Base-by-base conservation (phyloP, 2,888 invertebrate species). In the Coelinius sp. region DNA sequence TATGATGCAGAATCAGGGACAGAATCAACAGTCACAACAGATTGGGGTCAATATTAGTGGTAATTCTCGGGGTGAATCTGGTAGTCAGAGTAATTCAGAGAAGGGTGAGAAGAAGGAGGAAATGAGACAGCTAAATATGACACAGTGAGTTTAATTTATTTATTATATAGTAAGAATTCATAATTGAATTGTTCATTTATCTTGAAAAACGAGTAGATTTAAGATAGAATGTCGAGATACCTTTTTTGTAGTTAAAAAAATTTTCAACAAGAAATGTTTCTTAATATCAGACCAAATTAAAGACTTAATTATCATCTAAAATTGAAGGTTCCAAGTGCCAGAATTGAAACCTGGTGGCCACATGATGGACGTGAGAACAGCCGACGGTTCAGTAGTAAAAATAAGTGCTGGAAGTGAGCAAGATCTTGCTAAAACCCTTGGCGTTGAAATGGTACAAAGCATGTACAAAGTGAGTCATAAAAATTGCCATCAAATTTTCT, bases 381-480 rank as follows among this genome's bases (percentile, higher is more conserved):
- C 90, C 0, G 94, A 94, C 84, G 94, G 94, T 5, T 92, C 92
- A 14, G 92, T 94, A 2, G 92, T 94, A 20, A 94, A 94, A 88
- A 93, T 94, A 78, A 92, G 93, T 25, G 91, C 92, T 0, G 92
- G 92, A 17, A 90, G 89, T 76, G 91, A 91, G 72, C 91, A 91
- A 81, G 91, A 91, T 80, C 85, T 91, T 73, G 90, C 90, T 68
- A 91, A 92, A 88, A 89, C 91, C 2, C 88, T 92, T 70, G 90
- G 92, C 0, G 92, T 91, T 20, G 93, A 93, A 80, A 94, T 95
- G 89, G 92, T 95, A 77, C 93, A 95, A 86, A 94, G 93, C 84
- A 93, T 94, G 92, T 94, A 93, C 84, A 94, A 94, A 89, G 92
- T 92, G n/a, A n/a, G n/a, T n/a, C n/a, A n/a, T n/a, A n/a, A n/a